Evolutionary conservation across 1,140 invertebrate genomes (phyloP), one percentile per base, ranked within the genome.

Genomic region (Solenopsis invicta): DNA sequence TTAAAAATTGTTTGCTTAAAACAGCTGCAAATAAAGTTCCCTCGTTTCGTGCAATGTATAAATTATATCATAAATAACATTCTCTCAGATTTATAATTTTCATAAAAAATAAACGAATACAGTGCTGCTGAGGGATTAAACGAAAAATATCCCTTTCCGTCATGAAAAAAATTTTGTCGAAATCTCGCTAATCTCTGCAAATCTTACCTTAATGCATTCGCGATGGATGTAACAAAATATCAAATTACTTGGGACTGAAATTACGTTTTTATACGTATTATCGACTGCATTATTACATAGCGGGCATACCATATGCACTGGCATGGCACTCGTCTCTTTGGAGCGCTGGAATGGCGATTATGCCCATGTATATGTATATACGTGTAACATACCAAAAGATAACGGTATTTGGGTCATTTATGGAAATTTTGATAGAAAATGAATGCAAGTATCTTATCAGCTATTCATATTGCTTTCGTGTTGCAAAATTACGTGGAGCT

Each of bases 381-480:
- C 78, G 78, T 81, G 48, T 81, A 81, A 81, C 78, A 81, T 81
- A 81, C 78, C 78, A 50, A 81, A 71, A 56, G 78, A 52, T 56
- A 56, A 56, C 18, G 78, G 78, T 81, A 81, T 81, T 81, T 56
- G 50, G 78, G 78, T 81, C 78, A 81, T 81, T 81, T 81, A 81
- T 81, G 78, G 78, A 81, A 81, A 81, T 81, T 81, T 81, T 81
- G 64, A 56, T 71, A 61, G 78, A 81, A 71, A 81, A 81, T 81
- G 67, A 71, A 45, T 59, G 78, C 78, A 81, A 71, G 50, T 48
- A 81, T 71, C 64, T 81, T 81, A 81, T 81, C 78, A 81, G 66
- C 78, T 81, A 81, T 71, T 81, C 64, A 56, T 71, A 54, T 56
- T 81, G 67, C 76, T 80, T 67, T 67, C 76, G 61, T 80, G 76